Conservation (phyloP, 2,113 vertebrate species). For the Pachypanchax playfairii region DNA sequence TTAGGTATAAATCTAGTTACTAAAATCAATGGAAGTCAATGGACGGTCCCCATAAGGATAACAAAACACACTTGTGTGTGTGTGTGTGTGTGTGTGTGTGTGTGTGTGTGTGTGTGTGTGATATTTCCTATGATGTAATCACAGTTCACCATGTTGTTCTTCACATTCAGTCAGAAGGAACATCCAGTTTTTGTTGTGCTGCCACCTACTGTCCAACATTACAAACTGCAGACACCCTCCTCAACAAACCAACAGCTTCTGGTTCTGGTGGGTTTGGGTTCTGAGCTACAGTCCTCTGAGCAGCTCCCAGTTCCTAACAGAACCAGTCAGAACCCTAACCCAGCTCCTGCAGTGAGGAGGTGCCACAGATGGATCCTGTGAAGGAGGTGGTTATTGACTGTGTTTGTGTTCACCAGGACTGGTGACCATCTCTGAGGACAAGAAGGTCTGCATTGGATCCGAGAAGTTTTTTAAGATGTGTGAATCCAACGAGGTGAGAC, state of each 20-base stretch:
- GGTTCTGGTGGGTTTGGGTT: not conserved
- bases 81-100: too few relatives aligned
- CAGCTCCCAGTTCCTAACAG: not conserved
- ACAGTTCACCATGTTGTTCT: constrained; percentile 36
- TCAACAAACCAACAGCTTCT: too few relatives aligned
- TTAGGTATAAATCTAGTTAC: too few relatives aligned
- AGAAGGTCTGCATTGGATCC: constrained; percentile 88
- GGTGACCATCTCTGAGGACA: constrained; percentile 90
- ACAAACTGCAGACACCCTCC: not conserved
- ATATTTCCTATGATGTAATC: not conserved
- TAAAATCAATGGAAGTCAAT: too few relatives aligned
- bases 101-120: too few relatives aligned
- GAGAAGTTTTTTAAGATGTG: constrained; percentile 95
- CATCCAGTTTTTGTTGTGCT: not conserved
- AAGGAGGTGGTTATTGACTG: not conserved
- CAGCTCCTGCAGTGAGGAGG: too few relatives aligned
- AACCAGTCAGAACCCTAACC: too few relatives aligned
- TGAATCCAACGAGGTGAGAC: constrained; percentile 91
- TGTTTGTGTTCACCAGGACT: constrained; percentile 80
- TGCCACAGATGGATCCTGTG: too few relatives aligned
- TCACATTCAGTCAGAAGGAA: constrained; percentile 7
- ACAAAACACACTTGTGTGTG: too few relatives aligned
- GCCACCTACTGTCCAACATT: constrained; percentile 23
- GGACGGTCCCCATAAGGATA: too few relatives aligned
- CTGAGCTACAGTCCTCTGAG: not conserved